Conservation (phyloP, 2,888 invertebrate genomes). For the Globia sparganii region DNA sequence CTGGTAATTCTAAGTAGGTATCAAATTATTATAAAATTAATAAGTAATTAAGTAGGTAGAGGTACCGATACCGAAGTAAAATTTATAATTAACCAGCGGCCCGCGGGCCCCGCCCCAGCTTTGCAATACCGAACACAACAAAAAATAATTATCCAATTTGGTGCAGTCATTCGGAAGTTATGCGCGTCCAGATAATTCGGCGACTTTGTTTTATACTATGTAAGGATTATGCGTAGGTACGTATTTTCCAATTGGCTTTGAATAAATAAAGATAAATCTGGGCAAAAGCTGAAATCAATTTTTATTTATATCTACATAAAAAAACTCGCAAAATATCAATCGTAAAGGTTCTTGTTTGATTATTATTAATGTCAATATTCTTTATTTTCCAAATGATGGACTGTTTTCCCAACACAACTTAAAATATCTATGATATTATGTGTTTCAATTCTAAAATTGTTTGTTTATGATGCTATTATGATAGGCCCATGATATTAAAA, state of each 20-base stretch:
- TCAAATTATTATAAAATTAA: constrained; percentile 10
- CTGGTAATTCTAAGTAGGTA: not conserved
- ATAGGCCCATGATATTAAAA: constrained; percentile 17
- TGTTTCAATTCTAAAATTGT: constrained; percentile 18
- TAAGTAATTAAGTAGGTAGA: not conserved
- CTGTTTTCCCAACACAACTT: not conserved
- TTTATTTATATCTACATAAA: not conserved
- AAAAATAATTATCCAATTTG: too few relatives aligned
- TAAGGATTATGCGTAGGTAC: not conserved
- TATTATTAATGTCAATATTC: not conserved
- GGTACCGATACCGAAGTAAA: too few relatives aligned
- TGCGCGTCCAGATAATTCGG: too few relatives aligned
- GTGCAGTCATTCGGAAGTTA: too few relatives aligned
- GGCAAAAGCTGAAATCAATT: not conserved
- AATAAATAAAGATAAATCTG: not conserved
- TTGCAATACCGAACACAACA: too few relatives aligned
- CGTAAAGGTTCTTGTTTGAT: not conserved
- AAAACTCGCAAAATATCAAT: not conserved
- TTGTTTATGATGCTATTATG: constrained; percentile 22
- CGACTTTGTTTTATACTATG: too few relatives aligned
- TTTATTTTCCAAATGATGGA: not conserved
- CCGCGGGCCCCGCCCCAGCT: too few relatives aligned
- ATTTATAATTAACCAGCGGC: not conserved
- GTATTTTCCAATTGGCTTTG: not conserved
- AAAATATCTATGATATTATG: not conserved